Evolutionary conservation across 2,113 vertebrate genomes (phyloP).

Genomic region (Orthonyx spaldingii): DNA sequence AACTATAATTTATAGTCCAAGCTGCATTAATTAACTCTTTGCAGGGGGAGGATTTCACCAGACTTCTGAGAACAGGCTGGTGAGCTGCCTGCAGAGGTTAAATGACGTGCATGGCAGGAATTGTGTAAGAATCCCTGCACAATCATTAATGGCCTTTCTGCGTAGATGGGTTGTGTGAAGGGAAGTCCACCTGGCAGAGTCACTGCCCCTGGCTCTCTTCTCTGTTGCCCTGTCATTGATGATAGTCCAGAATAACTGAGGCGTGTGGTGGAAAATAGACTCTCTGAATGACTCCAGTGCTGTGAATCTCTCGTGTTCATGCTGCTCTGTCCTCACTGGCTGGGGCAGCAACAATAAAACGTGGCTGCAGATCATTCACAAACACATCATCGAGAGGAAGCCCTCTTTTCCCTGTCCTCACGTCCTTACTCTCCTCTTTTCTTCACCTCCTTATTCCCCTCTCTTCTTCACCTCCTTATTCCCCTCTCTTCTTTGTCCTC

Average conservation of each 20-base stretch:
- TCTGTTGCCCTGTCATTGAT: not conserved
- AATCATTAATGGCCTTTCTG: not conserved
- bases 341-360: not conserved
- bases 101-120: not conserved
- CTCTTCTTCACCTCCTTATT: not conserved
- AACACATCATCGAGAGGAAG: not conserved
- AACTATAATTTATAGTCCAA: not conserved
- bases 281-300: not conserved
- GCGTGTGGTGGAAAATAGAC: fast-evolving
- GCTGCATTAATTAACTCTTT: slow-evolving; percentile 47
- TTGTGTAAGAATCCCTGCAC: not conserved
- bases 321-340: not conserved
- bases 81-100: not conserved
- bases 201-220: not conserved
- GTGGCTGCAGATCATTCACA: not conserved
- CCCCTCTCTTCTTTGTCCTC: not conserved
- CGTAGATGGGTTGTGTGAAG: not conserved
- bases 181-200: not conserved
- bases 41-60: not conserved
- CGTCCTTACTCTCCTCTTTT: not conserved
- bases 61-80: not conserved
- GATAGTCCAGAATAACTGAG: not conserved
- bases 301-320: not conserved
- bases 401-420: not conserved
- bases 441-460: not conserved